Evolutionary conservation across 2,113 vertebrate genomes (phyloP), one percentile per base, ranked within the genome.

Genomic region (Leptobrachium ailaonicum): DNA sequence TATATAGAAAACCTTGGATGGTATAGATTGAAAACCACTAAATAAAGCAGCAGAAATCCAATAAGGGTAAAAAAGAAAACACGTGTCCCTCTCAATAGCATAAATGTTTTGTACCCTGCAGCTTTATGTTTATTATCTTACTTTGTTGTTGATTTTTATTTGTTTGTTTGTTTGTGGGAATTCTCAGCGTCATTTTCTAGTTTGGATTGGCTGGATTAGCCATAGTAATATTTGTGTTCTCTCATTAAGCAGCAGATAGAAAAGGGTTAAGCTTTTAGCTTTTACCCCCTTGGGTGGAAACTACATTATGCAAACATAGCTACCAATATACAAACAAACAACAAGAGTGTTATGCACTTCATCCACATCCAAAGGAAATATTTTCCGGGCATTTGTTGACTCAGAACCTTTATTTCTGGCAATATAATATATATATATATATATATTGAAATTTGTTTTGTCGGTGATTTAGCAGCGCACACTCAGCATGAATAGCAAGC

Each of bases 301-400:
- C 77, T 66, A 14, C 63, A 12, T 73, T 54, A 73, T 56, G 77
- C 71, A 79, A 79, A 79, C 77, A 66, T 66, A 66, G n/a, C 63
- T 40, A 66, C 67, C 10, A 14, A 60, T 14, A 60, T 4, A 12
- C 10, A 60, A 50, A 50, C 3, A 58, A 58, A 12, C 1, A 14
- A 13, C 56, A 32, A 32, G 20, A 32, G 20, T 32, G 0, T 32
- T 32, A 32, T 32, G 20, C 20, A 32, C 20, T 32, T 32, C 20
- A 32, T 32, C 20, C 20, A 60, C 56, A 60, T 60, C 10, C 4
- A 12, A 11, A 60, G 56, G 13, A 60, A 60, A 60, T 1, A 60
- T 60, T 14, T 7, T 13, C 56, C 13, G 3, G 6, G 13, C 56
- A 60, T 60, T 60, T 50, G 8, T 50, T 50, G 8, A 5, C 47